Conservation (phyloP, 2,888 invertebrate genomes). For the Hydropsyche betteni region DNA sequence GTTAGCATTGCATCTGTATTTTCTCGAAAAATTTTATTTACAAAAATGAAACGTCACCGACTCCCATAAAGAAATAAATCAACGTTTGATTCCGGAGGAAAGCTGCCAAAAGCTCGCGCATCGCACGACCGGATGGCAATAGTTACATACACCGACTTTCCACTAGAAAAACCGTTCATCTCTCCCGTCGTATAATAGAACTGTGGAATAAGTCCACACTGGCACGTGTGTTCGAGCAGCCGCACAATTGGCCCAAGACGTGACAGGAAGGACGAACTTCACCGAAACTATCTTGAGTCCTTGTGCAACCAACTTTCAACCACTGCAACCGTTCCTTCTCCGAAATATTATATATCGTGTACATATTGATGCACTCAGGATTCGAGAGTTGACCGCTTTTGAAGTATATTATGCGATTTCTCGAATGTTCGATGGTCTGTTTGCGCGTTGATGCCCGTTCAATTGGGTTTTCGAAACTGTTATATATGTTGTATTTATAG, state of each 20-base stretch:
- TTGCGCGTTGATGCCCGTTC: too few relatives aligned
- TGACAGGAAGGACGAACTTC: conserved; percentile 42
- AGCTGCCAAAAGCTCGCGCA: background rate
- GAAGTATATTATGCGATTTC: too few relatives aligned
- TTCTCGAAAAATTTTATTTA: too few relatives aligned
- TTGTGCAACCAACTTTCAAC: conserved; percentile 16
- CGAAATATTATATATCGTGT: too few relatives aligned
- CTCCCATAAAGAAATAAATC: background rate
- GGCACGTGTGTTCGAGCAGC: conserved; percentile 34
- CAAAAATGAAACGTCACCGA: background rate
- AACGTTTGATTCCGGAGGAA: background rate
- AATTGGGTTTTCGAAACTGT: too few relatives aligned
- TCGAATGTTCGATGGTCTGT: too few relatives aligned
- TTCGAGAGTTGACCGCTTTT: too few relatives aligned
- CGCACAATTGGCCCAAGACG: conserved; percentile 46
- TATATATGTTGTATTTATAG: too few relatives aligned
- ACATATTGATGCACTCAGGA: too few relatives aligned
- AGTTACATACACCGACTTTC: background rate
- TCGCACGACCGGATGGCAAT: background rate
- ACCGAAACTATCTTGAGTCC: conserved; percentile 35
- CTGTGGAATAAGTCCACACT: conserved; percentile 10
- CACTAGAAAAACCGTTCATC: background rate
- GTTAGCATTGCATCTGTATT: too few relatives aligned
- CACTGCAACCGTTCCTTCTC: background rate
- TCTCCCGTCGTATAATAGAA: background rate